A percentile compares a stretch with the other conserved stretches of the same genome.
Conservation (phyloP, 2,888 invertebrate genomes). For the Hydraecia micacea region DNA sequence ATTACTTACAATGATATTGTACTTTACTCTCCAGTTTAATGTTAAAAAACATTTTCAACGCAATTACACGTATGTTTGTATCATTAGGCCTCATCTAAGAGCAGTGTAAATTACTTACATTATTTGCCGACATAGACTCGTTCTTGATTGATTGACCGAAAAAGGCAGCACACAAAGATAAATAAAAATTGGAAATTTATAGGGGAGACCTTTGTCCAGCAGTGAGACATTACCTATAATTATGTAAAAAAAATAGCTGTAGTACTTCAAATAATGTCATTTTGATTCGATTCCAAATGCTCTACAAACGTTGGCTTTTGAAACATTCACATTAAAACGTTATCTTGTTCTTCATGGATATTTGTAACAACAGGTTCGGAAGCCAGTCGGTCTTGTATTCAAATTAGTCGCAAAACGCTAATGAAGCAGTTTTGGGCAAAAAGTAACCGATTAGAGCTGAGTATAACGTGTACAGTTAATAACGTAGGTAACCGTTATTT, state of each 20-base stretch:
- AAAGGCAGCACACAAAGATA: not conserved
- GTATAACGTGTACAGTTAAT: constrained; percentile 47
- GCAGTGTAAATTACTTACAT: too few species aligned
- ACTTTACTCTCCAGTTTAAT: not conserved
- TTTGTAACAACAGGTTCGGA: constrained; percentile 30
- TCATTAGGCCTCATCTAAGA: not conserved
- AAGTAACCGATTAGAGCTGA: constrained; percentile 47
- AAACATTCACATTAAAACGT: not conserved
- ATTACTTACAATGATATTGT: not conserved
- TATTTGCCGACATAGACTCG: too few species aligned
- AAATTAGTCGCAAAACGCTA: constrained; percentile 48
- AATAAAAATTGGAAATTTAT: not conserved
- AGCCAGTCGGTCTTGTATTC: constrained; percentile 37
- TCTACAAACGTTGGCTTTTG: not conserved
- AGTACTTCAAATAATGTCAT: not conserved
- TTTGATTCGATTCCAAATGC: not conserved
- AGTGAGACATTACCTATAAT: not conserved
- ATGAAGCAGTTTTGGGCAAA: constrained; percentile 41
- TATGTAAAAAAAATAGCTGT: not conserved
- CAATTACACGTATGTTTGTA: not conserved
- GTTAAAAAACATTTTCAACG: not conserved
- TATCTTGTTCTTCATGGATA: constrained; percentile 43
- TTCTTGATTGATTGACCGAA: too few species aligned
- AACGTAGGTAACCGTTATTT: constrained; percentile 59
- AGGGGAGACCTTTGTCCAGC: not conserved